These are phyloP conservation scores for Augiades crinisus DNA, from an alignment of 2,888 invertebrate species.

Conservation along the genomic window DNA sequence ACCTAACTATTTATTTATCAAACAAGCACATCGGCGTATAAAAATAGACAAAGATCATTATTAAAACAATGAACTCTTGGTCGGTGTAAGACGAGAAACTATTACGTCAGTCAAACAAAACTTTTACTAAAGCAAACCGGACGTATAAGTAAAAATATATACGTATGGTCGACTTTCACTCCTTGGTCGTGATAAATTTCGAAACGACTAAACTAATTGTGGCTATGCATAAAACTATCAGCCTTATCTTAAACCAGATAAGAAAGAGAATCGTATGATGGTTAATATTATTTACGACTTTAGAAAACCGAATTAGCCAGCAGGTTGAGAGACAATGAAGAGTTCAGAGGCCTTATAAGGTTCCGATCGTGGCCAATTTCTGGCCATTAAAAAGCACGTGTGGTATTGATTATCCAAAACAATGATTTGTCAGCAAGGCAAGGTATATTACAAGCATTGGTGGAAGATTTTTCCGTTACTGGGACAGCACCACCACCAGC, in stretches of 20 bases:
- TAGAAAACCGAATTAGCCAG: conserved; percentile 19
- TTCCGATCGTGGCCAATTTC: conserved; percentile 11
- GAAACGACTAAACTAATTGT: conserved; percentile 40
- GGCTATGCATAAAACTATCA: conserved; percentile 32
- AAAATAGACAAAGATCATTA: conserved; percentile 36
- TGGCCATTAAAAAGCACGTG: conserved; percentile 5
- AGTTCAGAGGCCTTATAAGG: conserved; percentile 59
- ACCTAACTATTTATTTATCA: conserved; percentile 1
- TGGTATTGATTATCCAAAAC: background rate
- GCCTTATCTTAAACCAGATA: conserved; percentile 28
- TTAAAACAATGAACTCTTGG: conserved; percentile 33
- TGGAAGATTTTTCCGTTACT: too few species aligned
- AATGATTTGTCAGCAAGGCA: background rate
- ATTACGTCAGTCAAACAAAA: conserved; percentile 67
- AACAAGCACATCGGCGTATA: conserved; percentile 9
- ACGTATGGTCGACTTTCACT: conserved; percentile 64
- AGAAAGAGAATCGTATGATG: conserved; percentile 30
- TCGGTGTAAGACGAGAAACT: conserved; percentile 42
- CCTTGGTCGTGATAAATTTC: conserved; percentile 38
- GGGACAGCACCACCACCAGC: too few species aligned
- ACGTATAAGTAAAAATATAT: conserved; percentile 58
- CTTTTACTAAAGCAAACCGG: conserved; percentile 72
- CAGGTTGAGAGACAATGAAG: conserved; percentile 57
- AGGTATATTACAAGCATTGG: too few species aligned
- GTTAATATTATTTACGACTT: background rate